Conservation (phyloP, 2,888 invertebrate species). For the Temnothorax ravouxi region DNA sequence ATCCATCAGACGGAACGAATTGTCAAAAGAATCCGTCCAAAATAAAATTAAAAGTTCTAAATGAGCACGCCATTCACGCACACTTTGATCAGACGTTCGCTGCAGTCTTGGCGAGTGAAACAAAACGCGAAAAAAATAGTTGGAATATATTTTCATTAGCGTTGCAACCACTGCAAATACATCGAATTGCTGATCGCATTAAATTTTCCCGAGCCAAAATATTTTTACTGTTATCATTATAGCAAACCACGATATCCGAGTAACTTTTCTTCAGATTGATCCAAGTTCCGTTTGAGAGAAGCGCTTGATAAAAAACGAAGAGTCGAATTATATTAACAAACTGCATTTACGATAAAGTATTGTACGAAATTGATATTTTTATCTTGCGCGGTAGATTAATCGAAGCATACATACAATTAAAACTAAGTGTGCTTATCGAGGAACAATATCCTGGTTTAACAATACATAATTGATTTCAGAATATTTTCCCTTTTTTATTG, state of each 20-base stretch:
- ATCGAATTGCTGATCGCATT: background rate
- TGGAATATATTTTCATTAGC: constrained; percentile 6
- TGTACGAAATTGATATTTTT: constrained; percentile 27
- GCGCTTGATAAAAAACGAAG: background rate
- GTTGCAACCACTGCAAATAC: background rate
- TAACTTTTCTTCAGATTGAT: constrained; percentile 19
- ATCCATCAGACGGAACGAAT: constrained; percentile 39
- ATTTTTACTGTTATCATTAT: background rate
- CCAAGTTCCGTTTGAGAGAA: background rate
- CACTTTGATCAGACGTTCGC: constrained; percentile 2
- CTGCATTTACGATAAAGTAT: background rate
- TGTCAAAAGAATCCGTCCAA: constrained; percentile 38
- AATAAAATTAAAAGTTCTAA: background rate
- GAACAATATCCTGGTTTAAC: constrained; percentile 17
- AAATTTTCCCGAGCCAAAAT: constrained; percentile 4
- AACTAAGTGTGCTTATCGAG: constrained; percentile 18
- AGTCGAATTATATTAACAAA: background rate
- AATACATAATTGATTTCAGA: constrained; percentile 22
- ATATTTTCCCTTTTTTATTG: constrained; percentile 5
- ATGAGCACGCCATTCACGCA: background rate
- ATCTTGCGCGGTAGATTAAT: constrained; percentile 11
- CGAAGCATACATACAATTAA: constrained; percentile 5
- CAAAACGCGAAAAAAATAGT: constrained; percentile 1
- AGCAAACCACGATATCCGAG: background rate
- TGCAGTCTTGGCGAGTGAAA: background rate